phyloP scores from a whole-genome alignment of 2,888 invertebrate genomes.

The Philonicus albiceps region DNA sequence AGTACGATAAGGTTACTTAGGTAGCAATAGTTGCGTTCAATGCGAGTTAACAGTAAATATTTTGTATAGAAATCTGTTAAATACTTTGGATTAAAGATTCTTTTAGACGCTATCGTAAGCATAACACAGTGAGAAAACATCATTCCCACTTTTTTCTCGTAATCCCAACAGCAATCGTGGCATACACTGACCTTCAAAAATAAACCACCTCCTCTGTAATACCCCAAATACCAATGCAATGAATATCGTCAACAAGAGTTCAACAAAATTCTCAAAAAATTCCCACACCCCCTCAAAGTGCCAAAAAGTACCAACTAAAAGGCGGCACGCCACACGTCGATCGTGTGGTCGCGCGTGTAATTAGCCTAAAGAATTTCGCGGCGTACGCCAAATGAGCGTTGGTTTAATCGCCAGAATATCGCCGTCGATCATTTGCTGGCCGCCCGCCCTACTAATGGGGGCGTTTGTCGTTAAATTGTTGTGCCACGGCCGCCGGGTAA shows the following conservation, averaged over 20 bases:
- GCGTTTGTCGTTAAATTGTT: background rate
- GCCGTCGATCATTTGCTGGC: background rate
- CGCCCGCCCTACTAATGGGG: conserved; percentile 4
- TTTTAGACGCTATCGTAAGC: no score
- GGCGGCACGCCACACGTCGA: background rate
- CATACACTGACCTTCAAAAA: background rate
- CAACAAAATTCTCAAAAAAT: background rate
- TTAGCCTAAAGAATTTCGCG: background rate
- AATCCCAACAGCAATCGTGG: background rate
- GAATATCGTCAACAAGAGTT: background rate
- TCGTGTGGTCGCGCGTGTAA: background rate
- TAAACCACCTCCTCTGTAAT: background rate
- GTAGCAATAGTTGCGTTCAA: no score
- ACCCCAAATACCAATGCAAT: background rate
- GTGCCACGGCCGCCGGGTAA: background rate
- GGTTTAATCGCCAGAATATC: background rate
- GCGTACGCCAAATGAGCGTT: background rate
- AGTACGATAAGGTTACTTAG: no score
- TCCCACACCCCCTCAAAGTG: conserved; percentile 13
- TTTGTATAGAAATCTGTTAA: no score
- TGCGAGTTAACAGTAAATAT: no score
- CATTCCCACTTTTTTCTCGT: background rate
- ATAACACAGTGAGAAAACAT: background rate
- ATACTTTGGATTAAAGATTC: no score
- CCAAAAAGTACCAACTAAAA: background rate